Conservation (phyloP, 2,797 vertebrate genomes). For the Phrynocephalus guinanensis region DNA sequence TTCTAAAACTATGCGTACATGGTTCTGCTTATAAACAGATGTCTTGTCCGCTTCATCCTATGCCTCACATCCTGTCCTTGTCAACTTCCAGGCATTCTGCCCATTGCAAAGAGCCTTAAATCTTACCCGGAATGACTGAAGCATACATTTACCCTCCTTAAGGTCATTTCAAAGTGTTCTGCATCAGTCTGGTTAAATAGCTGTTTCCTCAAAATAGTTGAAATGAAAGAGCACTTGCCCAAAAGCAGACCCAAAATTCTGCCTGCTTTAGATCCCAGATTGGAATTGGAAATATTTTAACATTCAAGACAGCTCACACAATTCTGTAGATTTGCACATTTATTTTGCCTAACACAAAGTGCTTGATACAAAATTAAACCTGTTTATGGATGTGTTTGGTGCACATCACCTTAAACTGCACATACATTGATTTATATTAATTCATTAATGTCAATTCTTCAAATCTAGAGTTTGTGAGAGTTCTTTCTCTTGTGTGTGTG, state of each 20-base stretch:
- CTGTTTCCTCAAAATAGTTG: not conserved
- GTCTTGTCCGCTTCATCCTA: slow-evolving; percentile 33
- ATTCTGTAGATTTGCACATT: not conserved
- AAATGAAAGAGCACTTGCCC: not conserved
- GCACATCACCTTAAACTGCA: no score
- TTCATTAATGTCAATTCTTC: no score
- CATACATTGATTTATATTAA: no score
- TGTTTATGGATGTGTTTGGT: not conserved
- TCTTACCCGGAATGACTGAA: slow-evolving; percentile 5
- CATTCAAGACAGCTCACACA: not conserved
- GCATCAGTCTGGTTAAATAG: not conserved
- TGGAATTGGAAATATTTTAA: not conserved
- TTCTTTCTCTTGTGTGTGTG: no score
- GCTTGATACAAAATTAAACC: not conserved
- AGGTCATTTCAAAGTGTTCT: slow-evolving; percentile 6
- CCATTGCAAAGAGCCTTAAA: slow-evolving; percentile 36
- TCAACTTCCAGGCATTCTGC: slow-evolving; percentile 1
- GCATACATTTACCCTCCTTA: slow-evolving; percentile 10
- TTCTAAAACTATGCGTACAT: slow-evolving; percentile 12
- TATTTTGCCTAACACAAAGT: not conserved
- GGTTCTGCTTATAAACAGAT: slow-evolving; percentile 36
- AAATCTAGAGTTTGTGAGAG: no score
- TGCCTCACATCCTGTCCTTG: slow-evolving; percentile 31
- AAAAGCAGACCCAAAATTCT: not conserved
- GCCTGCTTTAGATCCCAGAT: not conserved